These are phyloP conservation scores for Philopotamus ludificatus DNA, from an alignment of 1,140 invertebrate genomes.

Conservation along the genomic window DNA sequence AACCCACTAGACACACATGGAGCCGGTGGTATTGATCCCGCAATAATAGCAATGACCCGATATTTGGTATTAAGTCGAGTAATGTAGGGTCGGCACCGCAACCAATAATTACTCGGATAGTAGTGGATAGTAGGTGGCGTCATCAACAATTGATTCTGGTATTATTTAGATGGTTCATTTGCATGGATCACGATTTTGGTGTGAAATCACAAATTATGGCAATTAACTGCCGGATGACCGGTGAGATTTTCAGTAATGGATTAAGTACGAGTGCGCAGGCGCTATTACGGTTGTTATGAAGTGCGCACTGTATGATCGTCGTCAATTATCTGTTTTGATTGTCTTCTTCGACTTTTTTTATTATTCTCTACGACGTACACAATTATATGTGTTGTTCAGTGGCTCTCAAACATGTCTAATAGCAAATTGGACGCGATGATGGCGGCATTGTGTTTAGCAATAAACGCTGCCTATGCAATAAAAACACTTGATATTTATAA, in stretches of 20 bases:
- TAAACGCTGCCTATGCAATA: too few relatives aligned
- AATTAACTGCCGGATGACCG: constrained; percentile 18
- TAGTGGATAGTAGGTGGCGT: not conserved
- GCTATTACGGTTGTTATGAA: not conserved
- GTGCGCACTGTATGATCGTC: not conserved
- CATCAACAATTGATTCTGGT: constrained; percentile 14
- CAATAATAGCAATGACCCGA: constrained; percentile 5
- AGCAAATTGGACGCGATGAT: too few relatives aligned
- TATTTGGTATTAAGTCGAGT: not conserved
- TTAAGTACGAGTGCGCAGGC: not conserved
- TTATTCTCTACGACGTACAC: too few relatives aligned
- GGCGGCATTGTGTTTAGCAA: too few relatives aligned
- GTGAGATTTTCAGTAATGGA: constrained; percentile 15
- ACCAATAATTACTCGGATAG: not conserved
- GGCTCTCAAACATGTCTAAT: too few relatives aligned
- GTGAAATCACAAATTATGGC: constrained; percentile 28
- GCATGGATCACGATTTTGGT: constrained; percentile 26
- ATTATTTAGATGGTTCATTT: constrained; percentile 23
- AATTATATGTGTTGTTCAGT: too few relatives aligned
- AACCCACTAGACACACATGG: not conserved
- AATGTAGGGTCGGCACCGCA: not conserved
- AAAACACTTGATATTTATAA: too few relatives aligned
- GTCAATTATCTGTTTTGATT: not conserved
- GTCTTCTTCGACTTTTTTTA: too few relatives aligned
- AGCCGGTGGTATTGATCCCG: not conserved